Percentiles rank a stretch among this genome's conserved stretches.
phyloP scores from a whole-genome alignment of 2,888 invertebrate genomes.

The Macrophya annulata region DNA sequence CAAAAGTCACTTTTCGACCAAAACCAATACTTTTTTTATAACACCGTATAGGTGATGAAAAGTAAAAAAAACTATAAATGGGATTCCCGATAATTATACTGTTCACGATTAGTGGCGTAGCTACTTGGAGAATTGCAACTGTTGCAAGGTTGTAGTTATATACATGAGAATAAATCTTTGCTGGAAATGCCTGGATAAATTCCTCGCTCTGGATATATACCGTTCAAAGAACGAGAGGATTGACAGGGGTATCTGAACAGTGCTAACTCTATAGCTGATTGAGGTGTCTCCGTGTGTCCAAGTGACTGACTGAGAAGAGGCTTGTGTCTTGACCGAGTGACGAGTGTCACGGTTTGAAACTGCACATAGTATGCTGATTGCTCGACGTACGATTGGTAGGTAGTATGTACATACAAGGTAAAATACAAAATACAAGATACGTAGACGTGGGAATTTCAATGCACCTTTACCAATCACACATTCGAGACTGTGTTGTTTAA shows the following conservation, averaged over 20 bases:
- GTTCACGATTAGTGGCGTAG: background rate
- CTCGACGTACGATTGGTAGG: background rate
- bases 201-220: background rate
- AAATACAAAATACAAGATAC: conserved; percentile 11
- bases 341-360: conserved; percentile 36
- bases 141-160: background rate
- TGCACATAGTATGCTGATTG: conserved; percentile 53
- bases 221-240: conserved; percentile 22
- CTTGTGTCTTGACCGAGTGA: conserved; percentile 43
- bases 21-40: no score
- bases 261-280: conserved; percentile 47
- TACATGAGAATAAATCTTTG: conserved; percentile 25
- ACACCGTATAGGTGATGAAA: no score
- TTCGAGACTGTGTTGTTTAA: background rate
- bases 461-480: background rate
- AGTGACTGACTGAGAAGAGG: conserved; percentile 40
- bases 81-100: conserved; percentile 13
- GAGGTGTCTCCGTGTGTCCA: conserved; percentile 51
- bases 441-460: conserved; percentile 38
- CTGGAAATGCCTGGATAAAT: conserved; percentile 19
- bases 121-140: background rate
- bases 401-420: no score
- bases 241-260: conserved; percentile 1
- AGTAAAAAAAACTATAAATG: no score
- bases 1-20: no score